Evolutionary conservation across 2,797 vertebrate genomes (phyloP).

Genomic region (Microctenopoma steveboyesi): DNA sequence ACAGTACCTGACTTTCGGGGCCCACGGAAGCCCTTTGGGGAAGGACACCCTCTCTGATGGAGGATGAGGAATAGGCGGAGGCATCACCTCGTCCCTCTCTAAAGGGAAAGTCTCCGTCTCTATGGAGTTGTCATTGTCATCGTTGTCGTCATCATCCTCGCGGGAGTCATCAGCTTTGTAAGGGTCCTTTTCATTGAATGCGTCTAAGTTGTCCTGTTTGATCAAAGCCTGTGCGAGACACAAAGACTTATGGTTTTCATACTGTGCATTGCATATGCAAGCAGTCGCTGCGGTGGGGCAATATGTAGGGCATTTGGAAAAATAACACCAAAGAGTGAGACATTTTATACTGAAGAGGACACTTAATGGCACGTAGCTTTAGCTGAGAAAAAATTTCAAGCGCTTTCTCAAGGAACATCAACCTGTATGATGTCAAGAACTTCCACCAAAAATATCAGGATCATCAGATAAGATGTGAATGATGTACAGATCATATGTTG

Average conservation of each 20-base stretch:
- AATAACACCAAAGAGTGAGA: too few relatives aligned
- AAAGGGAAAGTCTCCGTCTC: conserved; percentile 94
- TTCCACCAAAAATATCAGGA: not conserved
- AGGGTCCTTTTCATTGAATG: conserved; percentile 96
- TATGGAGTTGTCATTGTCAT: conserved; percentile 92
- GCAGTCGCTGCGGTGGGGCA: not conserved
- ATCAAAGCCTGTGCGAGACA: conserved; percentile 89
- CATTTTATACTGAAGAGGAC: too few relatives aligned
- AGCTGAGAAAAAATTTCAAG: too few relatives aligned
- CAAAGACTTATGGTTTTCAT: not conserved
- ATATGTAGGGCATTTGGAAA: too few relatives aligned
- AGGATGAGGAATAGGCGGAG: conserved; percentile 90
- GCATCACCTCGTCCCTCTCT: conserved; percentile 97
- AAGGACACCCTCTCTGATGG: conserved; percentile 92
- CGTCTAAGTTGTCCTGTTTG: conserved; percentile 98
- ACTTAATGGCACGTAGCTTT: not conserved
- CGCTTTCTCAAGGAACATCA: too few relatives aligned
- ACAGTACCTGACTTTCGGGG: conserved; percentile 96
- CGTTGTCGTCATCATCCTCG: conserved; percentile 96
- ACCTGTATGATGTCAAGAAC: too few relatives aligned
- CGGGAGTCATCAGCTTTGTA: conserved; percentile 95
- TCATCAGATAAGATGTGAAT: too few relatives aligned
- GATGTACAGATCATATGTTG: too few relatives aligned
- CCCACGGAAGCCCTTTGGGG: conserved; percentile 97
- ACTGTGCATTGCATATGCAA: not conserved